phyloP scores from a whole-genome alignment of 1,140 invertebrate species.

The Bombus huntii region DNA sequence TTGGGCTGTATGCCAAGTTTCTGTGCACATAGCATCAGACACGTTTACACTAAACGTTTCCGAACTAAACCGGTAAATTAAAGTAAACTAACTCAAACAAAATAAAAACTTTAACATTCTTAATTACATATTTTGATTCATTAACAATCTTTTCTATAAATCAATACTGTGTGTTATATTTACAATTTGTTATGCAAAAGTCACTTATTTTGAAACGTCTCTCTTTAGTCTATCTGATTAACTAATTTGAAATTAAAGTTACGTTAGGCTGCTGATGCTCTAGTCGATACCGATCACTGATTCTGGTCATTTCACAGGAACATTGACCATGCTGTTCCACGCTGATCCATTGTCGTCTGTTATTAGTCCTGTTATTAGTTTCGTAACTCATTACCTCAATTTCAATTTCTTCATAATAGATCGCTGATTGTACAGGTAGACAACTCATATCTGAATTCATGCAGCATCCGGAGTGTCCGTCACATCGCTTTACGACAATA shows the following conservation, averaged over 20 bases:
- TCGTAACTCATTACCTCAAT: conserved; percentile 58
- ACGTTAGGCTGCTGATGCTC: conserved; percentile 49
- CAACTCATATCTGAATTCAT: conserved; percentile 55
- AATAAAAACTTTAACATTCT: neutral
- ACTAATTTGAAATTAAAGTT: conserved; percentile 23
- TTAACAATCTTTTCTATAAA: neutral
- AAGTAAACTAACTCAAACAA: neutral
- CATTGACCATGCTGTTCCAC: conserved; percentile 71
- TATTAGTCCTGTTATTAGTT: conserved; percentile 44
- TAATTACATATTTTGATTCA: neutral
- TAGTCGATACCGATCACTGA: conserved; percentile 33
- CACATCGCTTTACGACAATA: conserved; percentile 69
- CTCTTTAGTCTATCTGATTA: neutral
- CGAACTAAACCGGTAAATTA: neutral
- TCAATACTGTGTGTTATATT: conserved; percentile 7
- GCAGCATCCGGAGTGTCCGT: conserved; percentile 72
- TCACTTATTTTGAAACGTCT: neutral
- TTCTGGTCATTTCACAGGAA: conserved; percentile 52
- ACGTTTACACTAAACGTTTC: neutral
- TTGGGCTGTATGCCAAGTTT: conserved; percentile 43
- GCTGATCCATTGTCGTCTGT: conserved; percentile 59
- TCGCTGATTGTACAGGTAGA: conserved; percentile 40
- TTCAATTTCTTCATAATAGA: conserved; percentile 68
- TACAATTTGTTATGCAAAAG: neutral
- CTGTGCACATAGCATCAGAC: conserved; percentile 6